Evolutionary conservation across 2,113 vertebrate species (phyloP).

Genomic region (Oreochromis niloticus): DNA sequence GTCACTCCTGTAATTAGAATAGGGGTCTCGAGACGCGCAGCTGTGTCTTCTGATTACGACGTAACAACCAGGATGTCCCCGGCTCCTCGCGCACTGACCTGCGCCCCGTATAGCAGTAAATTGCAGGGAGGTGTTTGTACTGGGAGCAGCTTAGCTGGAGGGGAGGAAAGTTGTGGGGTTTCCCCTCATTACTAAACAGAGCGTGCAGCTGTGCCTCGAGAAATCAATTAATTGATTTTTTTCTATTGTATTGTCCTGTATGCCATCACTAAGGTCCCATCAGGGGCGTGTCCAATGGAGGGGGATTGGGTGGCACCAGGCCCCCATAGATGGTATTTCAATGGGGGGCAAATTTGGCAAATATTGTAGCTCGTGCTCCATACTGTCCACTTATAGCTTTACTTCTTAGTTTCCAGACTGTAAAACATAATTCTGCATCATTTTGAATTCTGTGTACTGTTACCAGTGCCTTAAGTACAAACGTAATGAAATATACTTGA

Average conservation of each 20-base stretch:
- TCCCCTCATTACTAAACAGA: background rate
- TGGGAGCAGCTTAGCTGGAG: background rate
- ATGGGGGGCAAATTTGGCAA: background rate
- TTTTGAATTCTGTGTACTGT: background rate
- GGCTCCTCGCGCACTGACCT: background rate
- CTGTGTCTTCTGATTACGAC: background rate
- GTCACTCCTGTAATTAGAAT: constrained; percentile 39
- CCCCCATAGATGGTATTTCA: background rate
- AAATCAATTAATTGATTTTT: background rate
- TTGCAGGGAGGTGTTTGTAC: background rate
- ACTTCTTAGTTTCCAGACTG: background rate
- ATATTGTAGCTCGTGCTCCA: background rate
- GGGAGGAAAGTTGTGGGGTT: constrained; percentile 41
- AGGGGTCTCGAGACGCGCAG: background rate
- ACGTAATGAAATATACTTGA: background rate
- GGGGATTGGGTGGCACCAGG: background rate
- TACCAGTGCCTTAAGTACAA: background rate
- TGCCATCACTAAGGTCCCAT: background rate
- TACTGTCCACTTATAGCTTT: background rate
- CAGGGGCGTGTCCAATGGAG: background rate
- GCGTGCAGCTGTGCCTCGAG: background rate
- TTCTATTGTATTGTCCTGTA: background rate
- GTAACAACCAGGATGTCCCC: background rate
- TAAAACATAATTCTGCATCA: background rate
- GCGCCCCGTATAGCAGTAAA: background rate